Evolutionary conservation across 2,797 vertebrate species (phyloP), one percentile per base, ranked within the genome.

Genomic region (Notolepis coatsorum): DNA sequence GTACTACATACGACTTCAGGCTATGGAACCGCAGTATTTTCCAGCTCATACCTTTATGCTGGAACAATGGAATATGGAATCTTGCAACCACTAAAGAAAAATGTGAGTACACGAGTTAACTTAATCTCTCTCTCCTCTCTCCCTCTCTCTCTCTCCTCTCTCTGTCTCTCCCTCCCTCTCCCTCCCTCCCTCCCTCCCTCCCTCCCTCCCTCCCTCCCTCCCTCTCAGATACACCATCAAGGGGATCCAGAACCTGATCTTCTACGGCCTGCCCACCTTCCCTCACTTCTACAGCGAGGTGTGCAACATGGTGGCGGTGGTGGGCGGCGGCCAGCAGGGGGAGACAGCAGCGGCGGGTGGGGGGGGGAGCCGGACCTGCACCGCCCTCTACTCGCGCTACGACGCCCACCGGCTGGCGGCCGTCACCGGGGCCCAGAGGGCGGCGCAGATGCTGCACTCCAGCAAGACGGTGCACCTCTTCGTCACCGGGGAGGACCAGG

Each of bases 221-320:
- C 31, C 12, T 41, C 17, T 13, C 84, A 99, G 97, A 79, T 97
- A 96, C 62, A 91, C 84, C 0, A 95, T 99, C 63, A 96, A 91
- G 88, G 97, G 97, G 45, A 95, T 98, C 80, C 90, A 91, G 71
- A 96, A 97, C 87, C 89, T 99, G 53, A 93, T 99, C 72, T 99
- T 98, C 85, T 99, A 98, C 1, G 95, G 94, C 25, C 85, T 99
- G 56, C 98, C 97, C 2, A 95, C 95, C 0, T 98, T 94, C 75
- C 87, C 96, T 0, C 96, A 98, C 84, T 99, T 97, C 92, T 99
- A 98, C 90, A 98, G 93, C 2, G 98, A 99, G 73, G 82, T 98
- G 61, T 99, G 98, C 68, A 98, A 98, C 81, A 97, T 98, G 95
- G 91, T 99, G 82, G 91, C 90, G 30, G 91, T 93, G 1, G 91